Evolutionary conservation across 2,888 invertebrate genomes (phyloP).

Genomic region (Nemotelus pantherinus): DNA sequence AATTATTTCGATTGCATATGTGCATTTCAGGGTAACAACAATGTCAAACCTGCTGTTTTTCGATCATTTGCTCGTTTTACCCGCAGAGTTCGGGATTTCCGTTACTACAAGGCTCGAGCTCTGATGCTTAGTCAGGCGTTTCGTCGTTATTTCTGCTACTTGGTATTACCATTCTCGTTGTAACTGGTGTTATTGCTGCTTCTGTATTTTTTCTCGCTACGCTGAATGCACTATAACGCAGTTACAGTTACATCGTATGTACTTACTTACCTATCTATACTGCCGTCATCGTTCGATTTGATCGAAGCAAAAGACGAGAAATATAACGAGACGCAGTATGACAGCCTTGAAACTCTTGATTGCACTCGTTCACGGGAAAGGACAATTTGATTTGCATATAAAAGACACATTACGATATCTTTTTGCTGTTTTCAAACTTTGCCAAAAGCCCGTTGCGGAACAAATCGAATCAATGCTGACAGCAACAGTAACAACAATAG

Average conservation of each 20-base stretch:
- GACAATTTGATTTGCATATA: slow-evolving; percentile 48
- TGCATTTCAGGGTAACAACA: slow-evolving; percentile 35
- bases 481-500: too few relatives aligned
- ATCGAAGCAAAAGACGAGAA: slow-evolving; percentile 14
- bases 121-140: slow-evolving; percentile 7
- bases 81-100: not conserved
- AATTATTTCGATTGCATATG: slow-evolving; percentile 47
- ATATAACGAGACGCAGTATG: slow-evolving; percentile 33
- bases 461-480: too few relatives aligned
- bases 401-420: slow-evolving; percentile 41
- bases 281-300: slow-evolving; percentile 10
- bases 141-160: not conserved
- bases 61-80: not conserved
- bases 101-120: not conserved
- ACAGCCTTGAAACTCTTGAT: slow-evolving; percentile 22
- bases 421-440: not conserved
- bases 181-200: too few relatives aligned
- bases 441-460: not conserved
- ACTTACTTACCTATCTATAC: not conserved
- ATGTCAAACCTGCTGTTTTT: not conserved
- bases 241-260: too few relatives aligned
- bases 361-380: slow-evolving; percentile 19
- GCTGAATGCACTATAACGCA: too few relatives aligned
- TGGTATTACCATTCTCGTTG: not conserved
- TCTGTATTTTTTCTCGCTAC: too few relatives aligned